Evolutionary conservation across 2,888 invertebrate species (phyloP).

Genomic region (Dryococelus australis): DNA sequence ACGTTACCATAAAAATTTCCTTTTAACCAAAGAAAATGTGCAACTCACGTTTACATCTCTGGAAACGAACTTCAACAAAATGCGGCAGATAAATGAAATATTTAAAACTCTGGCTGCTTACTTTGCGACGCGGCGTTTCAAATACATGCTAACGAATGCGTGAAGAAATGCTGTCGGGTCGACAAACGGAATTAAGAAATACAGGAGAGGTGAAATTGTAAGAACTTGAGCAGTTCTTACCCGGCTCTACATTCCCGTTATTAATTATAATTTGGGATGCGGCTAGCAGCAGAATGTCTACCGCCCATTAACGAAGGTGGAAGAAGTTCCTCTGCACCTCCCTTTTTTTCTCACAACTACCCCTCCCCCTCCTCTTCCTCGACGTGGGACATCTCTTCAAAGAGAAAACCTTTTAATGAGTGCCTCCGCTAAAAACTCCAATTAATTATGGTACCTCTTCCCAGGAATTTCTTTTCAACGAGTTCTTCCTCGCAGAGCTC

Average conservation of each 20-base stretch:
- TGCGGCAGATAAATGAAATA: too few species aligned
- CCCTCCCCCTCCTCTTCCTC: not conserved
- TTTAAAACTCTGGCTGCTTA: too few species aligned
- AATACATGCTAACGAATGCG: too few species aligned
- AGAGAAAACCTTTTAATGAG: constrained; percentile 16
- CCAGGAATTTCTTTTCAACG: not conserved
- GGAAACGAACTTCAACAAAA: too few species aligned
- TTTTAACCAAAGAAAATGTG: too few species aligned
- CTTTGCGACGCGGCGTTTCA: too few species aligned
- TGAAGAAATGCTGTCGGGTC: too few species aligned
- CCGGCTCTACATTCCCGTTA: not conserved
- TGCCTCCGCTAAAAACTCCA: constrained; percentile 16
- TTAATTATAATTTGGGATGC: constrained; percentile 5
- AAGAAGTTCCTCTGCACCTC: not conserved
- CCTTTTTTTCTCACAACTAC: too few species aligned
- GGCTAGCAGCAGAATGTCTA: not conserved
- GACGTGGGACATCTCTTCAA: not conserved
- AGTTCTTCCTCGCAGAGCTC: not conserved
- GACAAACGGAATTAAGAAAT: not conserved
- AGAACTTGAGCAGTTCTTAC: not conserved
- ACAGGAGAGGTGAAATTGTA: not conserved
- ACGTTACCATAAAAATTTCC: too few species aligned
- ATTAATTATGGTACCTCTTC: constrained; percentile 16
- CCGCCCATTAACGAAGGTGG: not conserved
- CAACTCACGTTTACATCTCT: too few species aligned